Conservation (phyloP, 2,797 vertebrate species). For the Spatula clypeata region DNA sequence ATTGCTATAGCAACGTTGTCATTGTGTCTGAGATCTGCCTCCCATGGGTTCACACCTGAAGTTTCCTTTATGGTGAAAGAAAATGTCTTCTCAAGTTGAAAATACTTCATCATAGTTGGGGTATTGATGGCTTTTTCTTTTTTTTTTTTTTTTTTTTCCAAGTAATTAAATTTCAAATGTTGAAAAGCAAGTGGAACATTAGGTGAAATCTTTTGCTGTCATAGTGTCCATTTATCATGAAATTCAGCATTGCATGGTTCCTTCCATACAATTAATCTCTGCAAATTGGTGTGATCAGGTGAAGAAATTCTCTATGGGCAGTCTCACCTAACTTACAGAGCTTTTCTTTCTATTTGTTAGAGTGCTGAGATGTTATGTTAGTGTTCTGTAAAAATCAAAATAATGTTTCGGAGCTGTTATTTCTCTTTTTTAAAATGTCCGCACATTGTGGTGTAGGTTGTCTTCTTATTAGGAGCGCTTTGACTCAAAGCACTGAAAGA, state of each 20-base stretch:
- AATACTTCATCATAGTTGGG: conserved; percentile 41
- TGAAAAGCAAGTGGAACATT: conserved; percentile 65
- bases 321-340: background rate
- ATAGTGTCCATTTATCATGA: conserved; percentile 27
- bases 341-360: background rate
- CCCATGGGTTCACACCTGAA: conserved; percentile 75
- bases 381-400: conserved; percentile 19
- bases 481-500: background rate
- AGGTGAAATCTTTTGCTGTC: background rate
- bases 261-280: conserved; percentile 32
- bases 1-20: conserved; percentile 83
- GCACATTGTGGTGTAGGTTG: background rate
- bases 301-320: background rate
- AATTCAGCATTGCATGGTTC: background rate
- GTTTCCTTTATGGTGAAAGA: conserved; percentile 76
- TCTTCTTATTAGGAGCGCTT: background rate
- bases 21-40: conserved; percentile 76
- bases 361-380: background rate
- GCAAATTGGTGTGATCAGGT: conserved; percentile 37
- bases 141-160: background rate
- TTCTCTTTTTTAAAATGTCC: background rate
- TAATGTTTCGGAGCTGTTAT: background rate
- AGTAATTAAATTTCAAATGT: conserved; percentile 73
- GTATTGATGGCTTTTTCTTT: background rate
- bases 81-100: conserved; percentile 71